phyloP scores from a whole-genome alignment of 2,113 vertebrate genomes.

The Zosterops borbonicus region DNA sequence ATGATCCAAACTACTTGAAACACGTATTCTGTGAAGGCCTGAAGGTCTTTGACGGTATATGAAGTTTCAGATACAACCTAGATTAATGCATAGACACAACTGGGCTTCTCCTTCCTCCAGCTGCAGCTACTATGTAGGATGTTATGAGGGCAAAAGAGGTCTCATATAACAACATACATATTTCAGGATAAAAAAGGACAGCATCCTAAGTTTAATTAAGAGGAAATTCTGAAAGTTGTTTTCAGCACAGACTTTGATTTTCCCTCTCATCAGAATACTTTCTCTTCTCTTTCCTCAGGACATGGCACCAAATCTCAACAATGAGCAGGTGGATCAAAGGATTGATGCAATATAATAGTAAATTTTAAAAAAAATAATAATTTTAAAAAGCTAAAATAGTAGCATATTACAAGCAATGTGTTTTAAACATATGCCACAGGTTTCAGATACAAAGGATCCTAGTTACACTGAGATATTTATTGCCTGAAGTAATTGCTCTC shows the following conservation, averaged over 20 bases:
- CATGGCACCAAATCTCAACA: background rate
- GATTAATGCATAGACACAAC: background rate
- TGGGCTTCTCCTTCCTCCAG: background rate
- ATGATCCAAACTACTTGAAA: slow-evolving; percentile 79
- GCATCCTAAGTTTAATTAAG: background rate
- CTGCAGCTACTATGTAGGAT: background rate
- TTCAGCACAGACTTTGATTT: background rate
- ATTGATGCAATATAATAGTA: background rate
- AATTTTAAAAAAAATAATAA: background rate
- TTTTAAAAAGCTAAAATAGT: background rate
- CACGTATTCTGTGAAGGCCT: slow-evolving; percentile 74
- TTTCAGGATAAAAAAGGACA: background rate
- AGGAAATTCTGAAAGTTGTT: background rate
- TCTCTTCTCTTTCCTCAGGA: background rate
- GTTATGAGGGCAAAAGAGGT: background rate
- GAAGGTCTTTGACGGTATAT: slow-evolving; percentile 63
- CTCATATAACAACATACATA: background rate
- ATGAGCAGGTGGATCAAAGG: background rate
- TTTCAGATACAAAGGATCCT: background rate
- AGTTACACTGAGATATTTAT: background rate
- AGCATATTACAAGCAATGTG: background rate
- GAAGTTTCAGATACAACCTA: slow-evolving; percentile 70
- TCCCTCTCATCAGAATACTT: background rate
- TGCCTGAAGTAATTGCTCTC: background rate
- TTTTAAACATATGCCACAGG: background rate